Evolutionary conservation across 1,140 invertebrate species (phyloP).

Genomic region (Scaptomyza montana): DNA sequence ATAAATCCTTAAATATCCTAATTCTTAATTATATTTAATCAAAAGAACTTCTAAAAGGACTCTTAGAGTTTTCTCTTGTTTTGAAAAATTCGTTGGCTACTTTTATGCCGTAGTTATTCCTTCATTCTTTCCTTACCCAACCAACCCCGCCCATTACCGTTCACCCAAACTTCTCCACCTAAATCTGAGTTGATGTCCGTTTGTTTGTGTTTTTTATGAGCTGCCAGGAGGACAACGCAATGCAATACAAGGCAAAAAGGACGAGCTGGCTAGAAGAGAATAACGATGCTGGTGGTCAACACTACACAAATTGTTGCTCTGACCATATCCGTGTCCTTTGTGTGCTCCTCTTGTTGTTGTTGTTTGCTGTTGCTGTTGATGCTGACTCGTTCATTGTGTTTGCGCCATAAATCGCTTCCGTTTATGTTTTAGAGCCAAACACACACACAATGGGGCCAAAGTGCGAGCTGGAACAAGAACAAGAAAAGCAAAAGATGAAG

Average conservation of each 20-base stretch:
- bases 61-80: too few relatives aligned
- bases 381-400: slow-evolving; percentile 78
- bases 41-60: too few relatives aligned
- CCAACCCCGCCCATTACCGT: too few relatives aligned
- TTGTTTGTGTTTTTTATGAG: slow-evolving; percentile 80
- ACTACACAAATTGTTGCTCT: slow-evolving; percentile 78
- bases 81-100: too few relatives aligned
- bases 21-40: too few relatives aligned
- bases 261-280: slow-evolving; percentile 11
- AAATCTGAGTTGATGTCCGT: slow-evolving; percentile 59
- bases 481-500: slow-evolving; percentile 1
- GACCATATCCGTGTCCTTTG: slow-evolving; percentile 62
- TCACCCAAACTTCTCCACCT: not conserved
- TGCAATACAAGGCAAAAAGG: slow-evolving; percentile 4
- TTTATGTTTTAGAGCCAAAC: slow-evolving; percentile 77
- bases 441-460: slow-evolving; percentile 38
- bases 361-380: slow-evolving; percentile 38
- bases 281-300: slow-evolving; percentile 55
- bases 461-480: slow-evolving; percentile 28
- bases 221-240: slow-evolving; percentile 41
- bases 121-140: too few relatives aligned
- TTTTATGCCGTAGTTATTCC: too few relatives aligned
- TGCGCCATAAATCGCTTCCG: slow-evolving; percentile 81
- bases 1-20: too few relatives aligned
- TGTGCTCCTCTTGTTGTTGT: slow-evolving; percentile 38